Evolutionary conservation across 1,140 invertebrate species (phyloP).

Genomic region (Druon quercuslanigerum): DNA sequence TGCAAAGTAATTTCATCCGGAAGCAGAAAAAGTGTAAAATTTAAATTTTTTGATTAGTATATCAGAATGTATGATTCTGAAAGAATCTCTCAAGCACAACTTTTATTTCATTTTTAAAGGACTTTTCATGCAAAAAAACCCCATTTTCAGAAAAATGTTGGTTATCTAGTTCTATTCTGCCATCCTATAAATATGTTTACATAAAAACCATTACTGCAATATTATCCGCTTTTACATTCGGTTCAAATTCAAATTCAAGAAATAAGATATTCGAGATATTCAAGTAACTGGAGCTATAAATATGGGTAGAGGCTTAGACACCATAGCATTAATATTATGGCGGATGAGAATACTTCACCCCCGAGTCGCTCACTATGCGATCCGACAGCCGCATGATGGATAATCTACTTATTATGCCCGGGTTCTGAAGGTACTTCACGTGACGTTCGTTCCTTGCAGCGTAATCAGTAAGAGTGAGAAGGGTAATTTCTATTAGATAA

Average conservation of each 20-base stretch:
- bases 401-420: slow-evolving; percentile 59
- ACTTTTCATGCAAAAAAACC: no score
- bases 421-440: slow-evolving; percentile 44
- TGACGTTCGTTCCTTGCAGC: slow-evolving; percentile 36
- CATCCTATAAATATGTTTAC: no score
- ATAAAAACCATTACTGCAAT: not conserved
- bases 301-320: slow-evolving; percentile 44
- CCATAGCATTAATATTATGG: slow-evolving; percentile 54
- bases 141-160: no score
- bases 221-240: slow-evolving; percentile 6
- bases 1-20: no score
- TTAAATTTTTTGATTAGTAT: no score
- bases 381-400: slow-evolving; percentile 57
- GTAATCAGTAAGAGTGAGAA: slow-evolving; percentile 45
- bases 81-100: no score
- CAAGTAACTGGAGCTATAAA: slow-evolving; percentile 43
- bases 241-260: slow-evolving; percentile 12
- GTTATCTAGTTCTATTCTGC: no score
- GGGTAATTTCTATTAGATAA: slow-evolving; percentile 14
- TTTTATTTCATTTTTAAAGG: no score
- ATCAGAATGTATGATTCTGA: no score
- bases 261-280: slow-evolving; percentile 47
- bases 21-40: not conserved
- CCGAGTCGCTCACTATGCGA: slow-evolving; percentile 45
- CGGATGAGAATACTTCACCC: slow-evolving; percentile 49